Evolutionary conservation across 2,797 vertebrate species (phyloP).

Genomic region (Merluccius polli): DNA sequence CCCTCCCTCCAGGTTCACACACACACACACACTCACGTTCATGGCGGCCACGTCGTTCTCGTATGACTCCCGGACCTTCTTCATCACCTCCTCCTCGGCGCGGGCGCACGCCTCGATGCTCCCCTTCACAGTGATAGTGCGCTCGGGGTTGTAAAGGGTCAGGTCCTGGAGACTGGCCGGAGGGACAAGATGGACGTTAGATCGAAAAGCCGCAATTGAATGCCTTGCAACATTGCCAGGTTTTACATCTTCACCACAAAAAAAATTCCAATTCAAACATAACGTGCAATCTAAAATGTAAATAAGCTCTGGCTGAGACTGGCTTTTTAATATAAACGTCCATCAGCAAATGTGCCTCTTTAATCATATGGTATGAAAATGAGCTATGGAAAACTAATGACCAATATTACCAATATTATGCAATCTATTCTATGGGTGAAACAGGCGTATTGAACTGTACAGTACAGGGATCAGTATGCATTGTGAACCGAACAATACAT

Average conservation of each 20-base stretch:
- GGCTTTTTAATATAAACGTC: not conserved
- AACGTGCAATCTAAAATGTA: not conserved
- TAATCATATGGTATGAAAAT: not conserved
- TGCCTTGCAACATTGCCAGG: too few species aligned
- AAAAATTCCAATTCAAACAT: not conserved
- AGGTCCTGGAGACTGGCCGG: conserved; percentile 87
- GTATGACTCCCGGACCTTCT: conserved; percentile 96
- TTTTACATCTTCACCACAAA: too few species aligned
- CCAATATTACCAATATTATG: too few species aligned
- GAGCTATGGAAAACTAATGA: not conserved
- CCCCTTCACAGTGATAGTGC: conserved; percentile 95
- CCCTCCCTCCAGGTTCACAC: not conserved
- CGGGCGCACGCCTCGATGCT: conserved; percentile 84
- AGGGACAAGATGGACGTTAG: not conserved
- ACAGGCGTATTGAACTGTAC: too few species aligned
- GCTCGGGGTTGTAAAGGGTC: conserved; percentile 95
- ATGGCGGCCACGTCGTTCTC: conserved; percentile 98
- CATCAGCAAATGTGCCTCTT: not conserved
- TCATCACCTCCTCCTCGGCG: conserved; percentile 97
- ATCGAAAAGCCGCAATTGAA: not conserved
- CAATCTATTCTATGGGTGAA: too few species aligned
- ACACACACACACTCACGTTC: conserved; percentile 80
- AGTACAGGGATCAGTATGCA: too few species aligned
- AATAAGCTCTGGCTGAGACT: not conserved
- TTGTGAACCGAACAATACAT: too few species aligned